phyloP scores from a whole-genome alignment of 1,140 invertebrate species.

The Calosoma granatense region DNA sequence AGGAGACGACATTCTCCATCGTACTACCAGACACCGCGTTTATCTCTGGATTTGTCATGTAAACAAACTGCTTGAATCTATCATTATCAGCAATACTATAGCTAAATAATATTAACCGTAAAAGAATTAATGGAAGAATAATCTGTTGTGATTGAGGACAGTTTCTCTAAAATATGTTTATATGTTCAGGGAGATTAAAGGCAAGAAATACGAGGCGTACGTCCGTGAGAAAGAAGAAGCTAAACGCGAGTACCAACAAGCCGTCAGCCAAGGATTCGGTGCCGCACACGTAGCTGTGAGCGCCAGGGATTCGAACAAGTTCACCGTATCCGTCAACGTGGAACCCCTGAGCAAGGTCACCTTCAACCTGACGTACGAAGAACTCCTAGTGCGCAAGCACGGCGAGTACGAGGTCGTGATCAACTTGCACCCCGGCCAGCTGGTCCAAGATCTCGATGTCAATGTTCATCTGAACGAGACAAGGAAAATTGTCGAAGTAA shows the following conservation, averaged over 20 bases:
- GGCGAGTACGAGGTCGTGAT: slow-evolving; percentile 45
- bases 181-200: slow-evolving; percentile 38
- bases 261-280: slow-evolving; percentile 41
- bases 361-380: slow-evolving; percentile 50
- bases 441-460: slow-evolving; percentile 46
- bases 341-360: slow-evolving; percentile 38
- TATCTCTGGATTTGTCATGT: slow-evolving; percentile 54
- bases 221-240: slow-evolving; percentile 54
- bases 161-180: neutral
- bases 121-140: too few relatives aligned
- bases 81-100: neutral
- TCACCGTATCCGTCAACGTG: slow-evolving; percentile 46
- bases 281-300: slow-evolving; percentile 45
- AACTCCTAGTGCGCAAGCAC: slow-evolving; percentile 40
- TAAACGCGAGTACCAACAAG: slow-evolving; percentile 48
- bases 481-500: slow-evolving; percentile 41
- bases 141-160: neutral
- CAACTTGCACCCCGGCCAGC: slow-evolving; percentile 43
- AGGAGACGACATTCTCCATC: slow-evolving; percentile 49
- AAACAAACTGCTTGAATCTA: slow-evolving; percentile 21
- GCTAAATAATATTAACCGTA: neutral
- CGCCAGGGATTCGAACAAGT: slow-evolving; percentile 48
- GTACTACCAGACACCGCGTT: slow-evolving; percentile 53
- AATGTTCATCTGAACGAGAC: slow-evolving; percentile 46
- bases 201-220: slow-evolving; percentile 41